These are phyloP conservation scores for Brachyptera putata DNA, from an alignment of 2,888 invertebrate genomes.

Conservation along the genomic window DNA sequence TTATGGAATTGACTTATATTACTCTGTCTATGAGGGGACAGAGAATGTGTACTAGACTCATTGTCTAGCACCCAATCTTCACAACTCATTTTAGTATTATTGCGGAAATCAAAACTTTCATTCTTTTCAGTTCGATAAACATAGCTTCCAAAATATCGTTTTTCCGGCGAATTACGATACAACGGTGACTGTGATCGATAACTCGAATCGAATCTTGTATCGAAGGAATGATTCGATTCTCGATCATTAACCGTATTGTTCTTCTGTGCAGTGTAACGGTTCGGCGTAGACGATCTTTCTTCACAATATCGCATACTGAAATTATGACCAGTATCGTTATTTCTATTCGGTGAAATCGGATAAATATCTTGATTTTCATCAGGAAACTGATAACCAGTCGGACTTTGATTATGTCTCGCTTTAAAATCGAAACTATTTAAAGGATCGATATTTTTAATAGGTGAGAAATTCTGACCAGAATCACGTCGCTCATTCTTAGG, in stretches of 20 bases:
- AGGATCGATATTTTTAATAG: not conserved
- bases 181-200: not conserved
- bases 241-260: too few species aligned
- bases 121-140: not conserved
- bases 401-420: too few species aligned
- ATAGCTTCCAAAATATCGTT: too few species aligned
- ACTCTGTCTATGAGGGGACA: not conserved
- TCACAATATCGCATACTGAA: not conserved
- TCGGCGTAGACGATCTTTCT: too few species aligned
- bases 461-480: not conserved
- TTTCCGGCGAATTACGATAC: too few species aligned
- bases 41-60: not conserved
- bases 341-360: not conserved
- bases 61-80: not conserved
- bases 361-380: too few species aligned
- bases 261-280: not conserved
- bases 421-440: too few species aligned
- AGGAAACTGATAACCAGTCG: not conserved
- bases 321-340: too few species aligned
- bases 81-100: not conserved
- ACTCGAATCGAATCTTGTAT: not conserved
- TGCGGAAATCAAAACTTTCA: not conserved
- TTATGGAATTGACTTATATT: not conserved
- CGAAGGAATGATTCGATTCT: too few species aligned
- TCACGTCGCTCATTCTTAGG: not conserved